Conservation (phyloP, 2,888 invertebrate species). For the Cantharis lateralis region DNA sequence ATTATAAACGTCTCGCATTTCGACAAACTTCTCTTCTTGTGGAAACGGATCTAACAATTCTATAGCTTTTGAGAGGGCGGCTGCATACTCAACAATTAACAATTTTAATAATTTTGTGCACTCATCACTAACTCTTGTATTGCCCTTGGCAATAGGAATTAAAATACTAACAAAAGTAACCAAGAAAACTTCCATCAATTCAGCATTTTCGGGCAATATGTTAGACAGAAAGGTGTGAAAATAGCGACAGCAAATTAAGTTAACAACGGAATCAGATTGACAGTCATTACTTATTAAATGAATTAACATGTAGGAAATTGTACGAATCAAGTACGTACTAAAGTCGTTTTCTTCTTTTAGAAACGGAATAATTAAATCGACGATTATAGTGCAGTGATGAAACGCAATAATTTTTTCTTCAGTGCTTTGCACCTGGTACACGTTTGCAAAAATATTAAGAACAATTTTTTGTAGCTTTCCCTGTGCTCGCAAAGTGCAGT, state of each 20-base stretch:
- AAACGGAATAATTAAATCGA: slow-evolving; percentile 54
- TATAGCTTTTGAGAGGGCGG: slow-evolving; percentile 56
- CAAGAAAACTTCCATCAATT: slow-evolving; percentile 58
- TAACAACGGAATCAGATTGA: slow-evolving; percentile 47
- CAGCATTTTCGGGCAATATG: slow-evolving; percentile 55
- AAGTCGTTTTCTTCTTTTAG: slow-evolving; percentile 53
- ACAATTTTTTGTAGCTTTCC: slow-evolving; percentile 61
- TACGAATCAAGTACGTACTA: slow-evolving; percentile 62
- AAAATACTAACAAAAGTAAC: slow-evolving; percentile 61
- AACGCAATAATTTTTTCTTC: slow-evolving; percentile 62
- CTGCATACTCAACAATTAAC: slow-evolving; percentile 60
- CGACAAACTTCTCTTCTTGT: slow-evolving; percentile 46
- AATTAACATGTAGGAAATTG: slow-evolving; percentile 60
- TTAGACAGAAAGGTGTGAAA: slow-evolving; percentile 55
- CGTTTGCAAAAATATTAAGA: slow-evolving; percentile 57
- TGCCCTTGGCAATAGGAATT: slow-evolving; percentile 54
- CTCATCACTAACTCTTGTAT: slow-evolving; percentile 48
- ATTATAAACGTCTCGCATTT: slow-evolving; percentile 48
- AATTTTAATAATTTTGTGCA: slow-evolving; percentile 58
- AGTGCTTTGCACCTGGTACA: slow-evolving; percentile 56
- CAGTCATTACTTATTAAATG: slow-evolving; percentile 57
- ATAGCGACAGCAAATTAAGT: slow-evolving; percentile 50
- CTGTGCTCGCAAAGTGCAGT: slow-evolving; percentile 51
- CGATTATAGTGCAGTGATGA: slow-evolving; percentile 62
- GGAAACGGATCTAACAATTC: slow-evolving; percentile 61